phyloP scores from a whole-genome alignment of 2,113 vertebrate species.

The Chiloscyllium plagiosum region DNA sequence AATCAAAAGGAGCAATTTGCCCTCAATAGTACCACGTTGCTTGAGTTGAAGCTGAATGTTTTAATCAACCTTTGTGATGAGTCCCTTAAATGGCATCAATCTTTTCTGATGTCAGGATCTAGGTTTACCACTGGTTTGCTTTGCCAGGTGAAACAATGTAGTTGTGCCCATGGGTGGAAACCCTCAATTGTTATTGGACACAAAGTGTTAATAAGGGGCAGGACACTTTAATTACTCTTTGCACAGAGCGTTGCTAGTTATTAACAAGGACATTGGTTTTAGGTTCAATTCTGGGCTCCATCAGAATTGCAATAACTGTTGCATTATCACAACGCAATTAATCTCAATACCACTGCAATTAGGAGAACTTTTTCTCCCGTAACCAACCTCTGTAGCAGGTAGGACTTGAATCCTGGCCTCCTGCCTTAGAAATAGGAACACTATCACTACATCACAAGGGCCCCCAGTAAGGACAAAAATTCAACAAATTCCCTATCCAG shows the following conservation, averaged over 20 bases:
- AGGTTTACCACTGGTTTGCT: neutral
- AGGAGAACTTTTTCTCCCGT: neutral
- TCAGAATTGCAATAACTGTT: neutral
- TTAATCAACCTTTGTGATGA: neutral
- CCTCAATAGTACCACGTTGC: neutral
- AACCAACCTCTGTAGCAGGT: too few relatives aligned
- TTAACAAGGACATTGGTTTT: neutral
- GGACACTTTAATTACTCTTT: neutral
- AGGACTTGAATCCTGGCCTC: too few relatives aligned
- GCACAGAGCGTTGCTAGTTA: neutral
- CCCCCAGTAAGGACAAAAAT: too few relatives aligned
- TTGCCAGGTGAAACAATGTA: neutral
- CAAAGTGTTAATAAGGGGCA: neutral
- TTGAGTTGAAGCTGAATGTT: neutral
- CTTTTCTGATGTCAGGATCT: neutral
- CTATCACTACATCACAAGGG: too few relatives aligned
- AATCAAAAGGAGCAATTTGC: neutral
- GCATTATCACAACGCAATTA: neutral
- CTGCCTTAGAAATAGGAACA: too few relatives aligned
- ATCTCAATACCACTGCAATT: neutral
- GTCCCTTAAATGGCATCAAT: neutral
- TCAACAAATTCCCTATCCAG: neutral
- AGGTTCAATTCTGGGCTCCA: neutral
- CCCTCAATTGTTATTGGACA: neutral
- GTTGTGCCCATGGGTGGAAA: neutral